Conservation (phyloP, 1,140 invertebrate genomes). For the Marisa cornuarietis region DNA sequence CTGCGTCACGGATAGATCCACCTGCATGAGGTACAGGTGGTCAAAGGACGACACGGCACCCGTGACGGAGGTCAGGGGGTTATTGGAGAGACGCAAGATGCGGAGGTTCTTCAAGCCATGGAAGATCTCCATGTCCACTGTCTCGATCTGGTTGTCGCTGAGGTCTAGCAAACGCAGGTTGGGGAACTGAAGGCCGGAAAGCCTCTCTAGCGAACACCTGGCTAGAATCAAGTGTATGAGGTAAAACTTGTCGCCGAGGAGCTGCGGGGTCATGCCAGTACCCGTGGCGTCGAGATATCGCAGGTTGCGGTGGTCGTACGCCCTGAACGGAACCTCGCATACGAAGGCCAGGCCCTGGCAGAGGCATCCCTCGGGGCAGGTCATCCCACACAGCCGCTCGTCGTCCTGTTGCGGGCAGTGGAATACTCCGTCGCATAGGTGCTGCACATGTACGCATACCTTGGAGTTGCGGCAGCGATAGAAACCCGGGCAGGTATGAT, state of each 20-base stretch:
- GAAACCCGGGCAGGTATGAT: constrained; percentile 14
- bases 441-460: constrained; percentile 19
- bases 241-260: constrained; percentile 9
- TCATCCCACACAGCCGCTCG: constrained; percentile 24
- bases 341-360: constrained; percentile 24
- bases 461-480: constrained; percentile 16
- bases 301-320: background rate
- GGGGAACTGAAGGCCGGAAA: constrained; percentile 12
- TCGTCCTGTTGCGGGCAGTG: constrained; percentile 32
- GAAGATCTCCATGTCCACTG: constrained; percentile 8
- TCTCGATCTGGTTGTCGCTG: constrained; percentile 14
- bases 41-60: constrained; percentile 37
- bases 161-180: constrained; percentile 23
- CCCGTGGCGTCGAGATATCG: constrained; percentile 18
- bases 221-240: constrained; percentile 23
- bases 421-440: constrained; percentile 29
- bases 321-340: constrained; percentile 1
- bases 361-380: constrained; percentile 17
- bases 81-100: constrained; percentile 11
- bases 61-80: constrained; percentile 37
- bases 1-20: constrained; percentile 26
- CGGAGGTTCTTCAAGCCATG: constrained; percentile 12
- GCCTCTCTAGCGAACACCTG: background rate
- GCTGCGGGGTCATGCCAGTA: background rate
- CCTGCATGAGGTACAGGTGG: constrained; percentile 31